Percentiles rank a stretch among this genome's conserved stretches.
Conservation (phyloP, 2,888 invertebrate species). For the Cantharis rufa region DNA sequence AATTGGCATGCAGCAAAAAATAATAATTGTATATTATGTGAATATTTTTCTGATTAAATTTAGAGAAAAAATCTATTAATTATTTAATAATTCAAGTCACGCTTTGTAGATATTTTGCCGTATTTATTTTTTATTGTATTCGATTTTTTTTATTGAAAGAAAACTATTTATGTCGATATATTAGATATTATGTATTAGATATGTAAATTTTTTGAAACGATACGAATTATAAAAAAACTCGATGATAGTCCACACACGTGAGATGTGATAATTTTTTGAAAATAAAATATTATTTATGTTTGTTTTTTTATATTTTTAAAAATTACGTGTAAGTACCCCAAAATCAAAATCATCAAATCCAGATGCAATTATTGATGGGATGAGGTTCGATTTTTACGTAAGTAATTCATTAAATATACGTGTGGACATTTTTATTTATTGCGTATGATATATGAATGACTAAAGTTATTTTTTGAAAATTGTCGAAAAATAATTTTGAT, state of each 20-base stretch:
- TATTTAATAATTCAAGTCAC: conserved; percentile 15
- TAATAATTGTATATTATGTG: conserved; percentile 13
- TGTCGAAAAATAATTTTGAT: background rate
- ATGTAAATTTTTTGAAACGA: conserved; percentile 37
- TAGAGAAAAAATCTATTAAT: background rate
- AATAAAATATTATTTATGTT: background rate
- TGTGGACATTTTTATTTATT: background rate
- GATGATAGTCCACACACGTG: conserved; percentile 38
- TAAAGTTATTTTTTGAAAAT: background rate
- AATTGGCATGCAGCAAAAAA: background rate
- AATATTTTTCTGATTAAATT: background rate
- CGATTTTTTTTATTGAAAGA: conserved; percentile 3
- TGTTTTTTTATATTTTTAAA: background rate
- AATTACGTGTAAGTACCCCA: background rate
- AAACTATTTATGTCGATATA: conserved; percentile 2
- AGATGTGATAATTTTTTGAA: conserved; percentile 37
- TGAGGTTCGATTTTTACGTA: background rate
- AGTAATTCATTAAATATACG: background rate
- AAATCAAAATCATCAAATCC: background rate
- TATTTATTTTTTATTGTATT: conserved; percentile 29
- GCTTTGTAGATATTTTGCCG: conserved; percentile 17
- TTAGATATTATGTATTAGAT: conserved; percentile 12
- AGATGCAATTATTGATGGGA: background rate
- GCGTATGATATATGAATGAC: background rate
- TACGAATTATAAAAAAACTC: conserved; percentile 38